A percentile compares a stretch with the other conserved stretches of the same genome.
Conservation (phyloP, 2,113 vertebrate genomes). For the Monarcha castaneiventris region DNA sequence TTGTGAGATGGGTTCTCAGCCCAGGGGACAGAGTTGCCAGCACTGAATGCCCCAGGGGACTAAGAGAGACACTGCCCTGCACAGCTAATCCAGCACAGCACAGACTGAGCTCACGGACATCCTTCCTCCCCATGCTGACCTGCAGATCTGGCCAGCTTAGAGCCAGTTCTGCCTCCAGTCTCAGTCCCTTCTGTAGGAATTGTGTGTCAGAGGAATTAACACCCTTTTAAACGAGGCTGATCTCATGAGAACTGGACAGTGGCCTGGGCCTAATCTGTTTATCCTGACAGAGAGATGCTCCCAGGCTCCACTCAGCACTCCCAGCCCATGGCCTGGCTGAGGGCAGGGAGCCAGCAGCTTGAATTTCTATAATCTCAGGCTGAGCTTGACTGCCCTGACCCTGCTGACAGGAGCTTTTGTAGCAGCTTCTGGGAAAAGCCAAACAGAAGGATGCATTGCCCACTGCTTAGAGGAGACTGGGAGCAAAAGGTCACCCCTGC, state of each 20-base stretch:
- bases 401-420: conserved; percentile 33
- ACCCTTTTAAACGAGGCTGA: conserved; percentile 61
- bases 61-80: neutral
- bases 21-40: neutral
- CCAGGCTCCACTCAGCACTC: accelerated
- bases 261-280: conserved; percentile 62
- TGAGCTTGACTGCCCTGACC: conserved; percentile 13
- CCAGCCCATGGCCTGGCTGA: neutral
- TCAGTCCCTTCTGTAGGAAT: neutral
- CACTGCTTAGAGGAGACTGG: neutral
- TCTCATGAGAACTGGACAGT: conserved; percentile 65
- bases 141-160: conserved; percentile 14
- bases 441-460: neutral
- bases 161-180: neutral
- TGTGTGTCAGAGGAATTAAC: conserved; percentile 35
- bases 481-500: neutral
- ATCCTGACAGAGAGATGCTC: conserved; percentile 39
- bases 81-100: neutral
- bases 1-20: accelerated
- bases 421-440: conserved; percentile 6
- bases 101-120: neutral
- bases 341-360: neutral
- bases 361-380: conserved; percentile 16
- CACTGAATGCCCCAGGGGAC: neutral
- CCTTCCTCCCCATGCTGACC: conserved; percentile 15